Evolutionary conservation across 2,113 vertebrate species (phyloP), one percentile per base, ranked within the genome.

Genomic region (Chionodraco myersi): DNA sequence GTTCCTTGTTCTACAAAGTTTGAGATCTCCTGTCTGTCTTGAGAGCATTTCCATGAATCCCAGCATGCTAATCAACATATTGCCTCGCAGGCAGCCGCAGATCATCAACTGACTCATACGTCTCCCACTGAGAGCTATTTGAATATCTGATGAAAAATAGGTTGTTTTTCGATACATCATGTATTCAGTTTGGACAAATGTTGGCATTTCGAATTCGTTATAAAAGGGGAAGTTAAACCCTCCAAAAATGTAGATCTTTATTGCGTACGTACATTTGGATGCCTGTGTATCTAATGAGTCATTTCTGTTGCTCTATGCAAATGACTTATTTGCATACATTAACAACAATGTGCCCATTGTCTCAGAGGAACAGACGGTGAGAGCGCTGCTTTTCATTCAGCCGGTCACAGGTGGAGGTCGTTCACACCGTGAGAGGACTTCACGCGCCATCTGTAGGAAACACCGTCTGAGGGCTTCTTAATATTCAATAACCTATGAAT

Each of bases 41-140:
- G 41, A 59, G 14, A 61, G 54, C 47, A 61, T 74, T 69, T 74
- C 47, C 64, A 80, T 73, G 72, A 77, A 72, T 41, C 67, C 45
- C 75, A 77, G 68, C 69, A 44, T 7, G 18, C 66, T 69, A 53
- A 69, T 86, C 69, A 75, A 72, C 88, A 82, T 69, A 78, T 62
- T 65, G 75, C 63, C 67, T 79, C 61, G 48, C 18, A 61, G 79
- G 70, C 70, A 69, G 59, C 66, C 58, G 70, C 57, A 81, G 82
- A 81, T 80, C 66, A 75, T 78, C 84, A 67, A 7, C 77, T 79
- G 77, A 77, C 82, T 80, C 80, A 87, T 65, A 14, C 45, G 48
- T 79, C 82, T 49, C 83, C 80, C 60, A 48, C 85, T 61, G 83
- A 52, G 85, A 75, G 70, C 66, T 66, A 26, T 86, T 62, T 77